Percentiles rank a stretch among this genome's conserved stretches.
Evolutionary conservation across 2,797 vertebrate genomes (phyloP).

Genomic region (Knipowitschia caucasica): DNA sequence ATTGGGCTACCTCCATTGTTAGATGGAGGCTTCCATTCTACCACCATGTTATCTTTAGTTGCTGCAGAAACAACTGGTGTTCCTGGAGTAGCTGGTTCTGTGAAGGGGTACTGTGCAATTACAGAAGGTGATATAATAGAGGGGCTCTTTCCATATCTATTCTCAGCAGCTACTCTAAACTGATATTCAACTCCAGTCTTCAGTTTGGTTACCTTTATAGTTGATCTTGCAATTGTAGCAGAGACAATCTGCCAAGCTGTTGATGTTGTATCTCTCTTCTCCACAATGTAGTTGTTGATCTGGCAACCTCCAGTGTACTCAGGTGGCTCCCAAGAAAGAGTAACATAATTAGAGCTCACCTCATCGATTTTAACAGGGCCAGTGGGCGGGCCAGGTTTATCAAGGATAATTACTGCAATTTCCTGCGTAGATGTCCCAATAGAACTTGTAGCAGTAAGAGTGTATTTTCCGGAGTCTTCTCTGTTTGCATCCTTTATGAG

Average conservation of each 20-base stretch:
- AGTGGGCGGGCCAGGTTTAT: conserved; percentile 93
- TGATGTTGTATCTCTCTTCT: conserved; percentile 95
- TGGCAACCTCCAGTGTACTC: conserved; percentile 93
- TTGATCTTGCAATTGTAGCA: conserved; percentile 96
- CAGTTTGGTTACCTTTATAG: conserved; percentile 91
- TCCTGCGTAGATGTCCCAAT: conserved; percentile 84
- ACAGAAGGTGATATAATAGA: conserved; percentile 83
- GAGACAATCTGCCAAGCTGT: conserved; percentile 94
- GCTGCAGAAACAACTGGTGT: conserved; percentile 83
- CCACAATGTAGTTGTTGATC: conserved; percentile 98
- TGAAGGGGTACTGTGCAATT: conserved; percentile 92
- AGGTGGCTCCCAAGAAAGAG: conserved; percentile 92
- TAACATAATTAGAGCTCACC: conserved; percentile 87
- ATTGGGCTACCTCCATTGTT: conserved; percentile 93
- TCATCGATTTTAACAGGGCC: conserved; percentile 96
- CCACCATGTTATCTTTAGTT: conserved; percentile 91
- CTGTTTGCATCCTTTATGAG: conserved; percentile 91
- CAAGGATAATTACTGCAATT: conserved; percentile 87
- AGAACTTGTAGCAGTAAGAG: conserved; percentile 85
- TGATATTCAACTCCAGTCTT: conserved; percentile 95
- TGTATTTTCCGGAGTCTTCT: conserved; percentile 94
- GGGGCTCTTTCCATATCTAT: conserved; percentile 94
- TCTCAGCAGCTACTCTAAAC: conserved; percentile 96
- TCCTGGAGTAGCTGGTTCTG: conserved; percentile 88
- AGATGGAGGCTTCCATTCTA: conserved; percentile 91